These are phyloP conservation scores for Polydrusus cervinus DNA, from an alignment of 2,888 invertebrate species.

Conservation along the genomic window DNA sequence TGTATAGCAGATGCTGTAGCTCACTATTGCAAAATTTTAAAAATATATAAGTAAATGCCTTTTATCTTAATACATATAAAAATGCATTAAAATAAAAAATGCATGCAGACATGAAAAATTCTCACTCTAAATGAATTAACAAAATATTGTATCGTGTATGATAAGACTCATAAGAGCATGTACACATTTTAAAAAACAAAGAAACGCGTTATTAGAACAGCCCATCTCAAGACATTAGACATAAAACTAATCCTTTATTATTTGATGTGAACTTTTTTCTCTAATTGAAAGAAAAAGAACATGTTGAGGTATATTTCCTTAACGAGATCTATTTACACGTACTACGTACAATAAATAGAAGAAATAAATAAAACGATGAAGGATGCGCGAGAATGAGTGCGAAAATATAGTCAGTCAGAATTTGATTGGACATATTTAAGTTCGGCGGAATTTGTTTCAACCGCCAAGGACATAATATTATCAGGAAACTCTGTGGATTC, in stretches of 20 bases:
- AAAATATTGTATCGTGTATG: too few species aligned
- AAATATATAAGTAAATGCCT: too few species aligned
- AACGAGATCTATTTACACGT: conserved; percentile 55
- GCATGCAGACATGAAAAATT: too few species aligned
- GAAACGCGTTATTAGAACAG: too few species aligned
- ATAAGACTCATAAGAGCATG: too few species aligned
- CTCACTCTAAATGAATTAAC: too few species aligned
- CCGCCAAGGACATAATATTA: conserved; percentile 60
- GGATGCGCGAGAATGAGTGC: conserved; percentile 50
- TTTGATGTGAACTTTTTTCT: conserved; percentile 17
- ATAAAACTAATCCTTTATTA: background rate
- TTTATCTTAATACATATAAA: too few species aligned
- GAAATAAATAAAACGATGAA: conserved; percentile 69
- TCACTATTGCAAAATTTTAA: too few species aligned
- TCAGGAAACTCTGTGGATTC: conserved; percentile 66
- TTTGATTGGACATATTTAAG: conserved; percentile 59
- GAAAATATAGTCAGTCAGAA: conserved; percentile 67
- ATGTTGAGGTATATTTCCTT: conserved; percentile 65
- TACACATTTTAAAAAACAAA: too few species aligned
- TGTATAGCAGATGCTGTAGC: too few species aligned
- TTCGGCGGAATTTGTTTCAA: conserved; percentile 58
- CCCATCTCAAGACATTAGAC: too few species aligned
- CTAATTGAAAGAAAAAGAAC: conserved; percentile 39
- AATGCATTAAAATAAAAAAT: too few species aligned
- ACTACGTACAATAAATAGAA: conserved; percentile 72